These are phyloP conservation scores for Heterocephalus glaber DNA, from an alignment of 2,113 vertebrate genomes.

Conservation along the genomic window DNA sequence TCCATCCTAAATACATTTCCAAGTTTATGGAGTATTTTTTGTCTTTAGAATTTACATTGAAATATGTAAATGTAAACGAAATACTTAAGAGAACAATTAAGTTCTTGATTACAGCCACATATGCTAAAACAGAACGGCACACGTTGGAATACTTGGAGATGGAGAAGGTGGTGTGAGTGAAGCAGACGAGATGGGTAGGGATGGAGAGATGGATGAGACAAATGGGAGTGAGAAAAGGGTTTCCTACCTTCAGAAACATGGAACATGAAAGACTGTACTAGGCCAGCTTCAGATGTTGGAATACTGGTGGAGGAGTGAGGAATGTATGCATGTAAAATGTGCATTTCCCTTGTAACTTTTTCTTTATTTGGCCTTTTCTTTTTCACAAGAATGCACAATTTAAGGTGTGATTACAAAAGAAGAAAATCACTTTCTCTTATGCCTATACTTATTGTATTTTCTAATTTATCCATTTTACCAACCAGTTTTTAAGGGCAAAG, in stretches of 20 bases:
- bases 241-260: background rate
- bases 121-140: background rate
- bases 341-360: background rate
- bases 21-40: background rate
- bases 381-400: background rate
- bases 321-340: fast-evolving
- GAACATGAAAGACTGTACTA: background rate
- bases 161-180: background rate
- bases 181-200: background rate
- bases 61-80: background rate
- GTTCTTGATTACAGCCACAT: background rate
- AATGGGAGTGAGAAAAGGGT: no score
- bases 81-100: background rate
- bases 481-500: background rate
- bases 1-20: background rate
- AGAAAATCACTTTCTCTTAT: background rate
- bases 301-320: background rate
- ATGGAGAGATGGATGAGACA: background rate
- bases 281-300: background rate
- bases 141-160: background rate
- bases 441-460: background rate
- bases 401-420: background rate
- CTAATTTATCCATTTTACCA: background rate
- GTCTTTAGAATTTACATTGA: background rate
- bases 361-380: background rate